Conservation (phyloP, 1,140 invertebrate genomes). For the Stegodyphus mimosarum region DNA sequence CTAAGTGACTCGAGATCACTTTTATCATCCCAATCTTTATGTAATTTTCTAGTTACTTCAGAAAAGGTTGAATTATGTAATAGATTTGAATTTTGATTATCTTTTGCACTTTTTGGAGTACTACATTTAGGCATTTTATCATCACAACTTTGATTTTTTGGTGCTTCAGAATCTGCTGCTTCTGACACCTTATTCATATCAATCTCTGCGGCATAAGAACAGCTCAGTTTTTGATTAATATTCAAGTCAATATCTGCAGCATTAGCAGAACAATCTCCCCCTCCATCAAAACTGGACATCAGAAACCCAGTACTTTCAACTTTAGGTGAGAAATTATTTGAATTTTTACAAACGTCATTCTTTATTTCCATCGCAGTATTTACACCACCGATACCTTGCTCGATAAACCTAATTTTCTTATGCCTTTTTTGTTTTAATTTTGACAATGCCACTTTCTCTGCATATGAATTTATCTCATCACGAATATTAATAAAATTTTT, state of each 20-base stretch:
- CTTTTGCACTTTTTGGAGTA: too few relatives aligned
- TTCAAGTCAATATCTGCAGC: neutral
- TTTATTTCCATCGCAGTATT: too few relatives aligned
- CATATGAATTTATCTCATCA: slow-evolving; percentile 1
- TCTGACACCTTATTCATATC: too few relatives aligned
- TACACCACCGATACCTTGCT: neutral
- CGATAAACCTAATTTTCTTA: slow-evolving; percentile 7
- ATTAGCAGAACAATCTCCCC: neutral
- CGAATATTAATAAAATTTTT: slow-evolving; percentile 1
- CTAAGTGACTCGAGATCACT: slow-evolving; percentile 16
- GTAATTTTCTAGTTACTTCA: neutral
- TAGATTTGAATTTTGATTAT: too few relatives aligned
- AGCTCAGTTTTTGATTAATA: too few relatives aligned
- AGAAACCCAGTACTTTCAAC: slow-evolving; percentile 10
- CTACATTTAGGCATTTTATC: too few relatives aligned
- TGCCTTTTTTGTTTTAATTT: neutral
- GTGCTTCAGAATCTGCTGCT: too few relatives aligned
- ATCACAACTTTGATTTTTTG: too few relatives aligned
- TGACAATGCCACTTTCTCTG: neutral
- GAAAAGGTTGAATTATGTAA: too few relatives aligned
- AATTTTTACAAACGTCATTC: too few relatives aligned
- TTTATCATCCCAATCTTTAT: neutral
- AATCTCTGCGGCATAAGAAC: too few relatives aligned
- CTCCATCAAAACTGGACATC: neutral
- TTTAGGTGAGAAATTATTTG: too few relatives aligned